Base-by-base conservation (phyloP, 2,797 vertebrate species). In the Australoheros facetus region DNA sequence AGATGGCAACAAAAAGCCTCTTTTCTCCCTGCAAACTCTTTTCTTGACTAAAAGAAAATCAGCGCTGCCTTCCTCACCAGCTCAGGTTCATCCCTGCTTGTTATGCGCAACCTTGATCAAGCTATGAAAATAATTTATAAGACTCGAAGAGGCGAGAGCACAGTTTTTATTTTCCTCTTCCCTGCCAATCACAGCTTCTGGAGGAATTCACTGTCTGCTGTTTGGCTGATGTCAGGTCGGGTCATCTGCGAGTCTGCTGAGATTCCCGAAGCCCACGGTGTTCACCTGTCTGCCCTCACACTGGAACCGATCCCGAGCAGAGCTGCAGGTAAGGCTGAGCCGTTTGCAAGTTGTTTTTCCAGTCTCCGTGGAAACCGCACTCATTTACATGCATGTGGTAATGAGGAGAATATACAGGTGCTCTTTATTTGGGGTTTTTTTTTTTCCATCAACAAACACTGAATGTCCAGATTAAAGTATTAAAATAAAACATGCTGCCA, bases 111-210 rank as follows among this genome's bases (percentile, higher is more conserved):
- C 86, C 75, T 78, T 82, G 80, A 86, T 87, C 80, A 81, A 84
- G 73, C 84, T 42, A 59, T 76, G 34, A 77, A 84, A 80, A 86
- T 80, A 42, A 87, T 84, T 85, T 21, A 80, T 73, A 60, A 79
- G 71, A 75, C 62, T 12, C 26, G 34, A 69, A 71, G 23, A 73
- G 21, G 66, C 28, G 3, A 66, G 30, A 45, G 30, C 5, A 32
- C 32, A 4, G 32, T 28, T 62, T 74, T 84, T 42, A 59, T 73
- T 75, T 73, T 73, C 9, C n/a, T 62, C 53, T 58, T 64, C 17
- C 26, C 1, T 53, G 45, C 72, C 71, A 69, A 32, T 82, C 77
- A 86, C 34, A 32, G 56, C 42, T 66, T 69, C 56, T 58, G 75
- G 85, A 56, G 60, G 64, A 28, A 32, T 69, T 17, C 56, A 5